Conservation (phyloP, 2,888 invertebrate genomes). For the Xestobium rufovillosum region DNA sequence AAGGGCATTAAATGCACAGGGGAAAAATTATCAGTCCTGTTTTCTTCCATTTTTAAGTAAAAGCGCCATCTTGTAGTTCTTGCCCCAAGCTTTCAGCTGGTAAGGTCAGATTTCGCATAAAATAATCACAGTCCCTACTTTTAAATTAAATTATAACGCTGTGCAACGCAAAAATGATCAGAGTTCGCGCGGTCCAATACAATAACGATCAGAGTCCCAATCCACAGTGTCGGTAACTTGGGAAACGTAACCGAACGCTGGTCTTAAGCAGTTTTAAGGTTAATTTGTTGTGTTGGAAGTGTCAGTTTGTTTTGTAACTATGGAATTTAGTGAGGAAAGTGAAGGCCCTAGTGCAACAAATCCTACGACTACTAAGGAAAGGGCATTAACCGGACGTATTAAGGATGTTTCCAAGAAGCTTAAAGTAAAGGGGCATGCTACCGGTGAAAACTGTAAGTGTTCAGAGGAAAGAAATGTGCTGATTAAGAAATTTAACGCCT, state of each 20-base stretch:
- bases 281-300: background rate
- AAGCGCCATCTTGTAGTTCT: constrained; percentile 1
- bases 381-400: background rate
- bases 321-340: constrained; percentile 3
- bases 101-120: background rate
- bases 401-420: constrained; percentile 1
- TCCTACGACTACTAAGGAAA: background rate
- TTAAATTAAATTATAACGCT: background rate
- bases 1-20: too few relatives aligned
- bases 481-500: background rate
- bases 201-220: background rate
- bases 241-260: too few relatives aligned
- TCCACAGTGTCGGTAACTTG: background rate
- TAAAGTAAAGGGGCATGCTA: background rate
- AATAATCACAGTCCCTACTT: constrained; percentile 1
- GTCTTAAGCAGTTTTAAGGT: too few relatives aligned
- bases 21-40: too few relatives aligned
- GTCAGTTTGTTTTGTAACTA: background rate
- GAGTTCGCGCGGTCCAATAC: background rate
- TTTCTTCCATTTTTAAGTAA: constrained; percentile 1
- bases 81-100: background rate
- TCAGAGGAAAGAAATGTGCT: constrained; percentile 2
- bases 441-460: constrained; percentile 3
- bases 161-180: constrained; percentile 2
- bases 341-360: background rate